Base-by-base conservation (phyloP, 2,888 invertebrate species). In the Nemapogon koenigi region DNA sequence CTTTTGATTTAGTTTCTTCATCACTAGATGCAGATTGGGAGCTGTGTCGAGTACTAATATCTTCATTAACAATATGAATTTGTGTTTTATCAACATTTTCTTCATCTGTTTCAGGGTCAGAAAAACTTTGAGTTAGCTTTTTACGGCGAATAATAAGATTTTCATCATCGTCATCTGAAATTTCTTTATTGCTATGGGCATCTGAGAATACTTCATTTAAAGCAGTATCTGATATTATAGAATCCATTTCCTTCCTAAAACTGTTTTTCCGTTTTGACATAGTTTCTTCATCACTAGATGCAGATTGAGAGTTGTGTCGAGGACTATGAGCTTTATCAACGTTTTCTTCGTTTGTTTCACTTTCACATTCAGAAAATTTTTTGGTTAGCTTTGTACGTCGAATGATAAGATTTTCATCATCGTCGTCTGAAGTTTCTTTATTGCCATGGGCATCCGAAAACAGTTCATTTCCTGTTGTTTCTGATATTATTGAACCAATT, bases 51-150 rank as follows among this genome's bases (percentile, higher is more conserved):
- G n/a, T n/a, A n/a, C n/a, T n/a, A n/a, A n/a, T n/a, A n/a, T n/a
- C n/a, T n/a, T n/a, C 16, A 32, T 26, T 10, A 25, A 28, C 31
- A 41, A 38, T 46, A 37, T 49, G 47, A 35, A 48, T 49, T n/a
- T n/a, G n/a, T n/a, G n/a, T n/a, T n/a, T n/a, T 16, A 32, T 26
- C n/a, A 25, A 28, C 31, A 41, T 38, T 46, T 38, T 49, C 47
- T 35, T 48, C 49, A 11, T 10, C 66, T 69, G 46, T 52, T 62
- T 16, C 65, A 42, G 65, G 65, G 18, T 67, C 63, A 13, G 62
- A 55, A 45, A 70, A 57, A 4, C 47, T 43, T 29, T 55, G 53
- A 0, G 58, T 50, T 62, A 2, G 35, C 25, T 11, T 47, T 51
- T 30, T 41, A 33, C 33, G 33, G 18, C 33, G 33, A 13, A 33